Base-by-base conservation (phyloP, 1,140 invertebrate genomes). In the Pseudoatta argentina region DNA sequence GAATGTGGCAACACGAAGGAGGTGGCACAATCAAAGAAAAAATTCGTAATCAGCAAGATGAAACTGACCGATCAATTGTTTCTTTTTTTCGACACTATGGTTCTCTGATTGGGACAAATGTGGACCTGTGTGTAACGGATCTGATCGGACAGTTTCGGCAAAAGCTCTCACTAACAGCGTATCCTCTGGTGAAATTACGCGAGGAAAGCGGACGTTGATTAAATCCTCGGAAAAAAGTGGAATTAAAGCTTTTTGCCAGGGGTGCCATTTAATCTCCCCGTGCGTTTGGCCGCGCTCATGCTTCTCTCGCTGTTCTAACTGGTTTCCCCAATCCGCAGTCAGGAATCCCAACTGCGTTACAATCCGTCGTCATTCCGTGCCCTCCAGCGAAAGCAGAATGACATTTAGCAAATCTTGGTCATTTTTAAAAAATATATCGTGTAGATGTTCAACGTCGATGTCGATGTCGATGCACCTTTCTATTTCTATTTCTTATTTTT, bases 171-270 rank as follows among this genome's bases (percentile, higher is more conserved):
- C 85, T 72, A 88, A 85, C 59, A 44, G 21, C 57, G 69, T 48
- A 59, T 82, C 85, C 66, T 66, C 61, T 39, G 57, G 27, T 66
- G 64, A 87, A 81, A 90, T 90, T 90, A 90, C 88, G 51, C 81
- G 77, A 66, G 85, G 44, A 76, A 79, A 87, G 67, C 76, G 86
- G 53, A 75, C 89, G 88, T 90, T 90, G 86, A 90, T 90, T 90
- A 90, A 90, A 90, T 87, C 69, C 81, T 64, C 61, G 71, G 55
- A 34, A 79, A 89, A 88, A 89, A 88, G 71, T 51, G 76, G 81
- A 90, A 90, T 90, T 90, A 88, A 88, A 90, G 59, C 71, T 76
- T 90, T 86, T 82, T 86, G 63, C 34, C 63, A 14, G 24, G 18
- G 64, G 61, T 51, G 44, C 21, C 64, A 79, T 89, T 89, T 83